These are phyloP conservation scores for Callinectes sapidus DNA, from an alignment of 2,888 invertebrate species.

Conservation along the genomic window DNA sequence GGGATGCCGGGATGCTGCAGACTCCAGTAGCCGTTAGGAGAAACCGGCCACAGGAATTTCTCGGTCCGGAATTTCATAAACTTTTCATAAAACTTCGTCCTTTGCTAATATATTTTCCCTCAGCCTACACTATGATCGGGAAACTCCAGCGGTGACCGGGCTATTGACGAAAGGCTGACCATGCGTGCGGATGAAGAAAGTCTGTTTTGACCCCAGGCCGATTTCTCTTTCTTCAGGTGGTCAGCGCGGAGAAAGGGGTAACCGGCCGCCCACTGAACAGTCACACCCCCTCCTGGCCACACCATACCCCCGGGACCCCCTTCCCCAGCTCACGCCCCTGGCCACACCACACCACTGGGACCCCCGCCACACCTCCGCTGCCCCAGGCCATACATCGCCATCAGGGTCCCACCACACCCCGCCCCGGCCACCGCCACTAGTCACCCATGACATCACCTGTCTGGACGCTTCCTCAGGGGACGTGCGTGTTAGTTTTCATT, in stretches of 20 bases:
- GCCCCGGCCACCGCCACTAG: neutral
- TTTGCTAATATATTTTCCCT: neutral
- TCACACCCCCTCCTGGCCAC: neutral
- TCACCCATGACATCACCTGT: neutral
- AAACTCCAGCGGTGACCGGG: neutral
- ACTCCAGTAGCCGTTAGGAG: slow-evolving; percentile 14
- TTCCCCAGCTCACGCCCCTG: neutral
- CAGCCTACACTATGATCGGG: neutral
- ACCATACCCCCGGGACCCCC: neutral
- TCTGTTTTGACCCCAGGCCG: slow-evolving; percentile 8
- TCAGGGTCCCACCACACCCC: neutral
- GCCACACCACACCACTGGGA: neutral
- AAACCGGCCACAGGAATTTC: slow-evolving; percentile 31
- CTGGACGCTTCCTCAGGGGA: neutral
- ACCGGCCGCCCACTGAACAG: slow-evolving; percentile 13
- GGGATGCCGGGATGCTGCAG: slow-evolving; percentile 7
- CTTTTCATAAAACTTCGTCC: neutral
- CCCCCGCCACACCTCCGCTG: neutral
- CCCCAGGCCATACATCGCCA: neutral
- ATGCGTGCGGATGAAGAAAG: neutral
- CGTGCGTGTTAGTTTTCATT: neutral
- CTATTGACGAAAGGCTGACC: neutral
- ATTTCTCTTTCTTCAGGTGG: slow-evolving; percentile 14
- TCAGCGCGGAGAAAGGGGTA: slow-evolving; percentile 22
- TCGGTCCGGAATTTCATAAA: neutral